phyloP scores from a whole-genome alignment of 2,888 invertebrate genomes.

The Tenthredo notha region DNA sequence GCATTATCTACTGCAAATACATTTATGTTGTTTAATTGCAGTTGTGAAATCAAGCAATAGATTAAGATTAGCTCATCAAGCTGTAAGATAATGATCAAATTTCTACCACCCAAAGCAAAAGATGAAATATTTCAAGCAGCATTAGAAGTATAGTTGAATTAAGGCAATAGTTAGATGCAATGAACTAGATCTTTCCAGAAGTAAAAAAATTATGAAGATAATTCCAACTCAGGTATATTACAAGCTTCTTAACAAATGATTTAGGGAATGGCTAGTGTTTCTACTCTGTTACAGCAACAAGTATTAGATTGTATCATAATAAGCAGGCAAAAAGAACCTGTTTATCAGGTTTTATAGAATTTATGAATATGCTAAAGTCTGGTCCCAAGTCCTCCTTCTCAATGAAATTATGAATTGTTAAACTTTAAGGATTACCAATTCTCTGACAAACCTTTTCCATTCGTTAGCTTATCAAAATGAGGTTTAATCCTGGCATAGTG shows the following conservation, averaged over 20 bases:
- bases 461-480: slow-evolving; percentile 42
- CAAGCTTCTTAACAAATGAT: background rate
- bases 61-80: background rate
- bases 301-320: background rate
- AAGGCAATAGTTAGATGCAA: background rate
- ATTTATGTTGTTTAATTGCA: background rate
- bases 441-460: slow-evolving; percentile 22
- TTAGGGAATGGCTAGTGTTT: background rate
- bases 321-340: background rate
- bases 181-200: background rate
- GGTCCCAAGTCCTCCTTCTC: background rate
- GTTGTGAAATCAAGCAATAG: background rate
- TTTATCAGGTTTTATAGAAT: background rate
- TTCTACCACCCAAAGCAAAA: background rate
- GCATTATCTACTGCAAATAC: background rate
- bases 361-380: background rate
- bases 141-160: background rate
- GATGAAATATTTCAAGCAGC: background rate
- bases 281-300: background rate
- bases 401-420: background rate
- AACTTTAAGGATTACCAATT: background rate
- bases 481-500: slow-evolving; percentile 80
- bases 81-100: background rate
- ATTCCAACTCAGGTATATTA: background rate
- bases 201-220: background rate